A percentile compares a stretch with the other conserved stretches of the same genome.
Evolutionary conservation across 1,140 invertebrate genomes (phyloP).

Genomic region (Drosophila pectinifera): DNA sequence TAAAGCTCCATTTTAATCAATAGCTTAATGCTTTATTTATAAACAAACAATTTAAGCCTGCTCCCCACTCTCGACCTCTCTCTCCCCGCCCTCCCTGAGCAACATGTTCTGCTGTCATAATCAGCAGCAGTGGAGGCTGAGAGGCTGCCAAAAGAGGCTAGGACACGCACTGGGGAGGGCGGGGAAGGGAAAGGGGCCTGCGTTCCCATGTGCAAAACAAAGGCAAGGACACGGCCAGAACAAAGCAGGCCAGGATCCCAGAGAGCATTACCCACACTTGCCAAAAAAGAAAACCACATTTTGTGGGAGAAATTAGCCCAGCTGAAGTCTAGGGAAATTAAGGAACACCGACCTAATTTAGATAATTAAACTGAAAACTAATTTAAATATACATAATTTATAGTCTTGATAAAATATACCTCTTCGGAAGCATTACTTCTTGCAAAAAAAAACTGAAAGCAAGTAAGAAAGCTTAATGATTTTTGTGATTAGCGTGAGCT

Average conservation of each 20-base stretch:
- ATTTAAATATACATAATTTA: too few relatives aligned
- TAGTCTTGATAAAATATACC: too few relatives aligned
- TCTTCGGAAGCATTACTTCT: too few relatives aligned
- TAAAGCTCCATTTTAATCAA: conserved; percentile 81
- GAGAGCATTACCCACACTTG: conserved; percentile 4
- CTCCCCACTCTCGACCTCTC: neutral
- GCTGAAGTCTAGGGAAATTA: conserved; percentile 8
- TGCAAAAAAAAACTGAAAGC: too few relatives aligned
- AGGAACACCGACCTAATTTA: too few relatives aligned
- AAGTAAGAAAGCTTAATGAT: too few relatives aligned
- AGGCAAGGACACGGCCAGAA: conserved; percentile 34
- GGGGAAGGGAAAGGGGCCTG: conserved; percentile 5
- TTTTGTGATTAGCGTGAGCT: too few relatives aligned
- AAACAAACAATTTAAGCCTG: conserved; percentile 74
- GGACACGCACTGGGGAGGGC: neutral
- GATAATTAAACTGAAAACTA: too few relatives aligned
- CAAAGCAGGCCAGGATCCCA: conserved; percentile 13
- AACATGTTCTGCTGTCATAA: conserved; percentile 43
- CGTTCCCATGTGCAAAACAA: conserved; percentile 58
- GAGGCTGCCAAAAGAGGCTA: conserved; percentile 10
- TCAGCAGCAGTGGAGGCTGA: conserved; percentile 30
- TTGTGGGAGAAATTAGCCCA: neutral
- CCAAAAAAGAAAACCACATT: neutral
- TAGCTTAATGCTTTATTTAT: conserved; percentile 75
- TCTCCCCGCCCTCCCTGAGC: neutral